Percentiles rank a stretch among this genome's conserved stretches.
Conservation (phyloP, 2,888 invertebrate species). For the Chorisops tibialis region DNA sequence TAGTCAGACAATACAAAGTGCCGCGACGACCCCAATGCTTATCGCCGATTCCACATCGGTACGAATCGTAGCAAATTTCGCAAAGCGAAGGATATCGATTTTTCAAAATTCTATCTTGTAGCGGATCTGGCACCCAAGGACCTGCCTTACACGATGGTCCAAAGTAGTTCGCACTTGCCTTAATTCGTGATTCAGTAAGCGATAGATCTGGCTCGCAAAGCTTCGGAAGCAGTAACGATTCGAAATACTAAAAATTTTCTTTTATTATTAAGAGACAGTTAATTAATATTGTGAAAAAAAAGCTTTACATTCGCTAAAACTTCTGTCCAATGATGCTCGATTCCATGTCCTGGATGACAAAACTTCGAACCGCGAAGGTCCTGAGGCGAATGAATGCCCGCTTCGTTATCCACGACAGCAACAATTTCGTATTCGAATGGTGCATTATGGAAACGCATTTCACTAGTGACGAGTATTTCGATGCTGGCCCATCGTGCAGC, state of each 20-base stretch:
- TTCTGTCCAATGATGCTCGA: conserved; percentile 69
- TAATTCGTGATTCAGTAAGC: conserved; percentile 72
- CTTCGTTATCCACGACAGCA: conserved; percentile 62
- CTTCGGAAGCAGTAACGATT: conserved; percentile 66
- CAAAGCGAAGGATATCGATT: conserved; percentile 69
- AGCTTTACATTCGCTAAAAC: conserved; percentile 68
- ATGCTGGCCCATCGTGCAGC: conserved; percentile 66
- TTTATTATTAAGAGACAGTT: not conserved
- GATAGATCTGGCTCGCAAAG: conserved; percentile 68
- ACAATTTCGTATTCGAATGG: conserved; percentile 62
- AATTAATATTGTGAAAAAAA: not conserved
- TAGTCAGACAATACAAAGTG: conserved; percentile 73
- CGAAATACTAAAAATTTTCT: conserved; percentile 62
- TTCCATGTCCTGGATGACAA: conserved; percentile 80
- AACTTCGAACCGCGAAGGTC: conserved; percentile 67
- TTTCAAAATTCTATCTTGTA: conserved; percentile 64
- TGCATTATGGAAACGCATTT: conserved; percentile 58
- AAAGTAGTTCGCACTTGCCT: conserved; percentile 72
- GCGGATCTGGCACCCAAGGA: conserved; percentile 69
- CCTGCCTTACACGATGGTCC: conserved; percentile 81
- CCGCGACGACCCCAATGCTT: conserved; percentile 82
- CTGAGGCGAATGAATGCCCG: conserved; percentile 59
- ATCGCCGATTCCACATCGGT: conserved; percentile 63
- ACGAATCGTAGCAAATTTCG: conserved; percentile 63
- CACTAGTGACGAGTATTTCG: conserved; percentile 68